phyloP scores from a whole-genome alignment of 2,888 invertebrate species.

The Lasioglossum marginatum region DNA sequence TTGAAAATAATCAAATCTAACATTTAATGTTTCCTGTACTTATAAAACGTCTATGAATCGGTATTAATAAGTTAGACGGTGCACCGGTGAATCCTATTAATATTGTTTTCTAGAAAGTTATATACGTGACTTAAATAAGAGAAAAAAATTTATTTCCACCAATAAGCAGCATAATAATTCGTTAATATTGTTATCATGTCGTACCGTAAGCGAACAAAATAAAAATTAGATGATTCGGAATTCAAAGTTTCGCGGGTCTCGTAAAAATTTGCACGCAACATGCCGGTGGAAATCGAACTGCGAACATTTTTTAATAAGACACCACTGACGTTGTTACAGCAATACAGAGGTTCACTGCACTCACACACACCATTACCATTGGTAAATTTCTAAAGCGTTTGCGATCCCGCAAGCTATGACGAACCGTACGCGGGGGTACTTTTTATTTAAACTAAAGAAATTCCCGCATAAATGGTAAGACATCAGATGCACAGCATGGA shows the following conservation, averaged over 20 bases:
- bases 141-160: not conserved
- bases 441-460: slow-evolving; percentile 67
- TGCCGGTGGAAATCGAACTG: slow-evolving; percentile 67
- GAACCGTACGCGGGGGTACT: not conserved
- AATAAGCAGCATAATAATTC: not conserved
- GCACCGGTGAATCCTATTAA: not conserved
- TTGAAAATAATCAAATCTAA: not conserved
- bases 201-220: not conserved
- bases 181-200: not conserved
- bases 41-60: not conserved
- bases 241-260: slow-evolving; percentile 67
- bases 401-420: not conserved
- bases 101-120: not conserved
- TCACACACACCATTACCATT: slow-evolving; percentile 15
- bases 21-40: not conserved
- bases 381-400: slow-evolving; percentile 18
- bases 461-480: slow-evolving; percentile 74
- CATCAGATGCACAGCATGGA: slow-evolving; percentile 63
- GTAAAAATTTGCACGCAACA: slow-evolving; percentile 63
- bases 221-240: not conserved
- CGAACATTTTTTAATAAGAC: slow-evolving; percentile 63
- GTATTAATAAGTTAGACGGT: not conserved
- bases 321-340: slow-evolving; percentile 51
- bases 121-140: not conserved
- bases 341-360: slow-evolving; percentile 38